Conservation (phyloP, 2,888 invertebrate species). For the Ptilodon capucinus region DNA sequence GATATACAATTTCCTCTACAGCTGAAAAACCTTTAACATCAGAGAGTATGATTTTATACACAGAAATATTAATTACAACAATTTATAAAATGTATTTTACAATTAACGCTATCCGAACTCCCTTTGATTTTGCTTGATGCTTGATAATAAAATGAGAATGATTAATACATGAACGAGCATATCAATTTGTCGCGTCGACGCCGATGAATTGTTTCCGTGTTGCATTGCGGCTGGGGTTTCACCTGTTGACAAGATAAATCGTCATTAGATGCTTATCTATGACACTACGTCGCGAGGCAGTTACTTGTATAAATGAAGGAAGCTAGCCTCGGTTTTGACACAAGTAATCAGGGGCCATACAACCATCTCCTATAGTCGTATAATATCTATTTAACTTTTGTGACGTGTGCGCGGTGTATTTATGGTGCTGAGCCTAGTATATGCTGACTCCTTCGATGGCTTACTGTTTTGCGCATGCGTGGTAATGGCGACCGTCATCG, state of each 20-base stretch:
- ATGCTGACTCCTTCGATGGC: too few species aligned
- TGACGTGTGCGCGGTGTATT: too few species aligned
- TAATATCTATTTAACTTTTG: too few species aligned
- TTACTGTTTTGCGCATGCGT: too few species aligned
- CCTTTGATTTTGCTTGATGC: slow-evolving; percentile 43
- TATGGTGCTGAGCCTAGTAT: too few species aligned
- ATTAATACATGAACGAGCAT: slow-evolving; percentile 38
- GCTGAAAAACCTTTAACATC: slow-evolving; percentile 31
- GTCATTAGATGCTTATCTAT: too few species aligned
- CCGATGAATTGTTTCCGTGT: slow-evolving; percentile 83
- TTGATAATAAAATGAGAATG: slow-evolving; percentile 25
- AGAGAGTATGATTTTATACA: slow-evolving; percentile 32
- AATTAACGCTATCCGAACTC: slow-evolving; percentile 62
- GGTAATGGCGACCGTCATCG: too few species aligned
- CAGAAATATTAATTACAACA: slow-evolving; percentile 21
- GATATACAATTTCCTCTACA: slow-evolving; percentile 9
- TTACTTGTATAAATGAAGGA: too few species aligned
- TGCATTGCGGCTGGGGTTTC: slow-evolving; percentile 90
- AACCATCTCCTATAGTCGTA: too few species aligned
- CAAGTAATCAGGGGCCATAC: too few species aligned
- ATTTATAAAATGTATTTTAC: slow-evolving; percentile 7
- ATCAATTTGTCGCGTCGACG: slow-evolving; percentile 35
- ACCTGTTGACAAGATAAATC: slow-evolving; percentile 71
- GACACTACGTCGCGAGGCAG: too few species aligned
- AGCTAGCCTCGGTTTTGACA: too few species aligned